Evolutionary conservation across 2,888 invertebrate species (phyloP).

Genomic region (Chrysolina americana): DNA sequence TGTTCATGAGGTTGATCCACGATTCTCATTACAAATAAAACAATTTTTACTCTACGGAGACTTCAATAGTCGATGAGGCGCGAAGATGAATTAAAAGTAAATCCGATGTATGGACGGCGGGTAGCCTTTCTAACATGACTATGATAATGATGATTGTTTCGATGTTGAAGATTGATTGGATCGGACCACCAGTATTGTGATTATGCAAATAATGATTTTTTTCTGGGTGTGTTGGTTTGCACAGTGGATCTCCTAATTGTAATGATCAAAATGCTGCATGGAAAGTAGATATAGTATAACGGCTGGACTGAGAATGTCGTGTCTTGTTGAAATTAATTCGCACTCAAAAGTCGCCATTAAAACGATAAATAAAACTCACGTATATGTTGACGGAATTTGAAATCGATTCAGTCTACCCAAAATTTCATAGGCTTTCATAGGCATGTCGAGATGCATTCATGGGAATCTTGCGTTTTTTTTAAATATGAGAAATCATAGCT

Average conservation of each 20-base stretch:
- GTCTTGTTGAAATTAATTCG: too few species aligned
- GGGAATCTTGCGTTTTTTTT: too few species aligned
- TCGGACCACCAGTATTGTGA: slow-evolving; percentile 14
- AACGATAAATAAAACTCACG: too few species aligned
- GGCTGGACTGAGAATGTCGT: too few species aligned
- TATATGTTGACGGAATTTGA: too few species aligned
- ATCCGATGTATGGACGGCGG: slow-evolving; percentile 12
- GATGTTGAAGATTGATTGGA: slow-evolving; percentile 17
- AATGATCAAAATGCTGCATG: not conserved
- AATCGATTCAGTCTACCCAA: too few species aligned
- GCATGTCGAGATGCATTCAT: too few species aligned
- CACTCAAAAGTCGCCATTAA: too few species aligned
- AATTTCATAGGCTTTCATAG: too few species aligned
- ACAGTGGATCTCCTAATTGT: not conserved
- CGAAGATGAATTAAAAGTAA: slow-evolving; percentile 33
- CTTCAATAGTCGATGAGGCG: slow-evolving; percentile 45
- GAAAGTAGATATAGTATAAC: too few species aligned
- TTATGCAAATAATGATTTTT: slow-evolving; percentile 25
- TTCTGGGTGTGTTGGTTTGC: not conserved
- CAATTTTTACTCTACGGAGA: slow-evolving; percentile 35
- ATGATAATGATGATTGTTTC: slow-evolving; percentile 31
- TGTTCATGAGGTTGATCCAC: slow-evolving; percentile 38
- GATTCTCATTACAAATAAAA: slow-evolving; percentile 44
- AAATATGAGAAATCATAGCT: too few species aligned
- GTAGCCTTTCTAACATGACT: slow-evolving; percentile 44